These are phyloP conservation scores for Pholis gunnellus DNA, from an alignment of 2,113 vertebrate genomes.

Conservation along the genomic window DNA sequence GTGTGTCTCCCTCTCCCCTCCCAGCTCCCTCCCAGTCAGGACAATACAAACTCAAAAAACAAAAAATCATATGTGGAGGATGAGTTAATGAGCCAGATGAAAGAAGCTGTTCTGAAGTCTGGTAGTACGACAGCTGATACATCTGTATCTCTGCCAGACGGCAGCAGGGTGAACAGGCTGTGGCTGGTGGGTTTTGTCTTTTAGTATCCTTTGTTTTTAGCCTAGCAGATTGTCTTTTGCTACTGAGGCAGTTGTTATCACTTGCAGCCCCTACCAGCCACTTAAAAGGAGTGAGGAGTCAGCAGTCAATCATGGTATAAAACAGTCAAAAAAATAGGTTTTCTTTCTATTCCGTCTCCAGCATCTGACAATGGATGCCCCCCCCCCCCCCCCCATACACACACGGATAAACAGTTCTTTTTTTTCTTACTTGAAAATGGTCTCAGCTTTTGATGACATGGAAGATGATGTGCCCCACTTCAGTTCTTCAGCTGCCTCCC, in stretches of 20 bases:
- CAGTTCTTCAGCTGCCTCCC: slow-evolving; percentile 98
- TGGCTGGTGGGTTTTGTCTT: background rate
- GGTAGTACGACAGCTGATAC: no score
- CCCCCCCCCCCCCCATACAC: background rate
- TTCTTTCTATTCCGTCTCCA: no score
- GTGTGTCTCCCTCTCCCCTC: no score
- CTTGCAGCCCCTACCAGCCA: no score
- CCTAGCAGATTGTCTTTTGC: background rate
- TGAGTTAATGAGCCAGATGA: no score
- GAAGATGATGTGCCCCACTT: slow-evolving; percentile 93
- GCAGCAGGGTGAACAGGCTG: no score
- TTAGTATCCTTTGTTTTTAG: background rate
- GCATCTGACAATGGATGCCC: background rate
- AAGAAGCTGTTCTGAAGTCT: no score
- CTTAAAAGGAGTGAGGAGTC: background rate
- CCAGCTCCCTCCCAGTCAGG: no score
- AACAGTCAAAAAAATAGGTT: background rate
- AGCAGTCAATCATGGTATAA: background rate
- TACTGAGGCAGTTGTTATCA: no score
- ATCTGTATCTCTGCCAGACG: no score
- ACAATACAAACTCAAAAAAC: no score
- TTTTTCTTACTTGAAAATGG: slow-evolving; percentile 91
- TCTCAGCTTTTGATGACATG: slow-evolving; percentile 92
- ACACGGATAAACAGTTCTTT: background rate
- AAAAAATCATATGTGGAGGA: no score